Conservation (phyloP, 2,888 invertebrate species). For the Tortrix viridana region DNA sequence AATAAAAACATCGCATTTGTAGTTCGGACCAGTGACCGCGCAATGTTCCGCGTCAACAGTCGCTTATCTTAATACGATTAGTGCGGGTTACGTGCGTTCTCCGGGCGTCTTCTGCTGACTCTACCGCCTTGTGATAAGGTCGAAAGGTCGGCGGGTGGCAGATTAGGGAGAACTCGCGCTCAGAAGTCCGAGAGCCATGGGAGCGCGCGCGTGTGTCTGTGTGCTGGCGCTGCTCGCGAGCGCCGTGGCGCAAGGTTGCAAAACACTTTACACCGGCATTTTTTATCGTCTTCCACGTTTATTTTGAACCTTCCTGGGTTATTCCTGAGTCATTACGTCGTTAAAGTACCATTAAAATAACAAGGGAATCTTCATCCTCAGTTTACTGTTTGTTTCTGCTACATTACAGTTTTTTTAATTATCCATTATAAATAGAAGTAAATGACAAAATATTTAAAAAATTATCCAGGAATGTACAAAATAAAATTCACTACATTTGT, state of each 20-base stretch:
- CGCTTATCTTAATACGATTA: conserved; percentile 60
- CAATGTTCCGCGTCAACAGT: conserved; percentile 63
- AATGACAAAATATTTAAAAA: not conserved
- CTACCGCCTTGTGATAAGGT: not conserved
- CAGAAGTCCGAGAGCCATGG: conserved; percentile 40
- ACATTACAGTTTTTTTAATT: not conserved
- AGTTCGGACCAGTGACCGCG: conserved; percentile 41
- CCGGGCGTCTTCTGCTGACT: conserved; percentile 4
- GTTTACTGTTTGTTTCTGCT: not conserved
- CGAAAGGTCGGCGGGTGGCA: not conserved
- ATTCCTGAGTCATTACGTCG: not conserved
- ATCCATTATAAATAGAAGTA: not conserved
- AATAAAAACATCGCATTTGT: conserved; percentile 28
- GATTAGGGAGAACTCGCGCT: not conserved
- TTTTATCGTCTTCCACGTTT: conserved; percentile 46
- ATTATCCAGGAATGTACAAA: conserved; percentile 48
- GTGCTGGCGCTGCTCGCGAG: conserved; percentile 56
- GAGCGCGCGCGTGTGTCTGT: conserved; percentile 52
- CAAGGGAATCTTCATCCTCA: not conserved
- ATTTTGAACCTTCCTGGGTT: conserved; percentile 48
- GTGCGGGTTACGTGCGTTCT: conserved; percentile 33
- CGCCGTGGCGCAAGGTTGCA: conserved; percentile 41
- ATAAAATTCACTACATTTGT: conserved; percentile 54
- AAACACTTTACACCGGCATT: conserved; percentile 59
- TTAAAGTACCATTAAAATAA: conserved; percentile 2